Evolutionary conservation across 2,113 vertebrate species (phyloP).

Genomic region (Triplophysa siluroides): DNA sequence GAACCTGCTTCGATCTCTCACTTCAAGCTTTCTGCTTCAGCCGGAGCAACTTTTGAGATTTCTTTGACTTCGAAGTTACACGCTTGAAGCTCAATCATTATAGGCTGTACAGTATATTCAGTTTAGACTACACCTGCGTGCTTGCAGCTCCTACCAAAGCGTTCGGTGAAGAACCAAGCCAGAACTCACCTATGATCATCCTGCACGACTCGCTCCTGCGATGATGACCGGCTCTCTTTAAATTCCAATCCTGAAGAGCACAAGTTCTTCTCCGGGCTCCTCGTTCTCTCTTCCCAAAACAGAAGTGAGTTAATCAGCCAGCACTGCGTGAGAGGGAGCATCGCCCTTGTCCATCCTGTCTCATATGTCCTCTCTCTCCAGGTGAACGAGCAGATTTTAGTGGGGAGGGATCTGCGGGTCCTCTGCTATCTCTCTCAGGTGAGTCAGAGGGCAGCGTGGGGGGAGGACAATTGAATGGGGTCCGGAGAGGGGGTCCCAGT

Average conservation of each 20-base stretch:
- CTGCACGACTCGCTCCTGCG: slow-evolving; percentile 59
- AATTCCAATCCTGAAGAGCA: slow-evolving; percentile 59
- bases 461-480: slow-evolving; percentile 50
- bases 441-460: slow-evolving; percentile 68
- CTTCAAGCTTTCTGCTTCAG: background rate
- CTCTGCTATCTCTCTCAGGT: slow-evolving; percentile 69
- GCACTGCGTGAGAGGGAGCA: slow-evolving; percentile 61
- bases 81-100: no score
- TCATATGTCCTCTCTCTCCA: slow-evolving; percentile 69
- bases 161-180: background rate
- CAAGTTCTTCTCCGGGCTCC: slow-evolving; percentile 63
- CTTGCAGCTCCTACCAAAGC: background rate
- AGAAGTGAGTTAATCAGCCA: slow-evolving; percentile 70
- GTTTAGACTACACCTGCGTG: no score
- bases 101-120: no score
- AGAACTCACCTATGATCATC: slow-evolving; percentile 81
- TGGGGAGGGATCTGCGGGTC: slow-evolving; percentile 69
- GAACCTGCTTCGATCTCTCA: slow-evolving; percentile 9
- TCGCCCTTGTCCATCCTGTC: slow-evolving; percentile 62
- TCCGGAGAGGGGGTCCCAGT: slow-evolving; percentile 22
- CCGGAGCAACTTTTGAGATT: background rate
- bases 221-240: slow-evolving; percentile 56
- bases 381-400: slow-evolving; percentile 66
- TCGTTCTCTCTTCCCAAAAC: slow-evolving; percentile 49
- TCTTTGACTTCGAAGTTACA: background rate